Evolutionary conservation across 2,888 invertebrate species (phyloP).

Genomic region (Sminthurides aquaticus): DNA sequence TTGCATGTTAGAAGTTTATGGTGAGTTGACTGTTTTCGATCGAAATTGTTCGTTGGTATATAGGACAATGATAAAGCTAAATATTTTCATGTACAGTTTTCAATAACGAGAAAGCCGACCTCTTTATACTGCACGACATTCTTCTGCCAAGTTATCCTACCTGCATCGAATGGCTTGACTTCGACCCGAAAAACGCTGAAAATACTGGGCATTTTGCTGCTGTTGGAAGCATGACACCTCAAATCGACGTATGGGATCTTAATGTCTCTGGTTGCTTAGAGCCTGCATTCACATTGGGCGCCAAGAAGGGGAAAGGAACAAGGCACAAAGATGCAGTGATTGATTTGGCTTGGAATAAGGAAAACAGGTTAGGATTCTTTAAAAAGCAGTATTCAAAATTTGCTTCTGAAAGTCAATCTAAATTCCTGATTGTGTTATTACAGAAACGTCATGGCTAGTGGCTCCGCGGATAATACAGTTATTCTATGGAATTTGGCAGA

Average conservation of each 20-base stretch:
- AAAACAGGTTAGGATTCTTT: constrained; percentile 61
- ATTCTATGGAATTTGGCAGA: constrained; percentile 87
- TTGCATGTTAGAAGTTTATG: constrained; percentile 78
- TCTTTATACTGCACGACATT: constrained; percentile 92
- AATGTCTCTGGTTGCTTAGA: constrained; percentile 87
- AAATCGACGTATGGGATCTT: constrained; percentile 94
- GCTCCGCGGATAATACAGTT: constrained; percentile 80
- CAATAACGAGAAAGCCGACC: constrained; percentile 77
- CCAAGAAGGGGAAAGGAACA: constrained; percentile 56
- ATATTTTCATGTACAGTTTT: constrained; percentile 58
- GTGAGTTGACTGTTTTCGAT: too few relatives aligned
- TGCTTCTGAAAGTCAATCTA: not conserved
- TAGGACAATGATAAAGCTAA: not conserved
- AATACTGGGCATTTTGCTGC: constrained; percentile 74
- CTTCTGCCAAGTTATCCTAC: constrained; percentile 81
- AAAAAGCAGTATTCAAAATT: too few relatives aligned
- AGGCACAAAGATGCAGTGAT: constrained; percentile 89
- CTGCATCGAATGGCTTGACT: constrained; percentile 86
- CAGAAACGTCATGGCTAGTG: constrained; percentile 83
- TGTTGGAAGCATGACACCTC: constrained; percentile 83
- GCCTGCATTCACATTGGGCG: constrained; percentile 73
- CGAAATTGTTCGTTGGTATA: too few relatives aligned
- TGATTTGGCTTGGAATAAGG: constrained; percentile 81
- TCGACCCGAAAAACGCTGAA: constrained; percentile 66
- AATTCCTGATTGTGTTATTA: constrained; percentile 33